phyloP scores from a whole-genome alignment of 35 echinoderm and acorn worm genomes.

The Strongylocentrotus purpuratus region DNA sequence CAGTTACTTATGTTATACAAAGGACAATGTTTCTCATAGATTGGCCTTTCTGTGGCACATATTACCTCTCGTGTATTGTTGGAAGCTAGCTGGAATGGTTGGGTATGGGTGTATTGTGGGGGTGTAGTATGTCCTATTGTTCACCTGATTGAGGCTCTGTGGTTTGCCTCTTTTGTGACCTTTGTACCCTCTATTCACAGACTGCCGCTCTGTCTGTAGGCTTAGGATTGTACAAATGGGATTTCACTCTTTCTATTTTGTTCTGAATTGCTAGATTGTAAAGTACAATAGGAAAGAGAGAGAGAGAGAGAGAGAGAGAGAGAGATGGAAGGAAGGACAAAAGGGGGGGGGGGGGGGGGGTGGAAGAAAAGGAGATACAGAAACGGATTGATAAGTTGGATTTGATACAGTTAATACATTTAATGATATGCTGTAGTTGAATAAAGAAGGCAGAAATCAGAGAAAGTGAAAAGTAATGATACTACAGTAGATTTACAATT shows the following conservation, averaged over 20 bases:
- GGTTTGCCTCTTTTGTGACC: conserved; percentile 33
- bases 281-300: background rate
- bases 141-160: conserved; percentile 32
- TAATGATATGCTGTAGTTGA: background rate
- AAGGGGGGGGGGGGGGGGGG: background rate
- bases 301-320: background rate
- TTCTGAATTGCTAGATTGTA: background rate
- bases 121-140: conserved; percentile 25
- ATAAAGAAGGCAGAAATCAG: background rate
- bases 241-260: conserved; percentile 37
- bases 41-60: background rate
- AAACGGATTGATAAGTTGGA: background rate
- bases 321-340: background rate
- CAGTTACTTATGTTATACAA: background rate
- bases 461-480: background rate
- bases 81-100: background rate
- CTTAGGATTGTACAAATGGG: conserved; percentile 31
- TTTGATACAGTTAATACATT: background rate
- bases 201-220: conserved; percentile 15
- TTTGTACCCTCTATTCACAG: conserved; percentile 24
- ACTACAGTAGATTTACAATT: background rate
- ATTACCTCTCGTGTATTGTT: background rate
- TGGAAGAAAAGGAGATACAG: background rate
- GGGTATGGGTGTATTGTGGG: background rate
- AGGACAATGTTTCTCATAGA: background rate